Base-by-base conservation (phyloP, 2,797 vertebrate species). In the Nannoperca australis region DNA sequence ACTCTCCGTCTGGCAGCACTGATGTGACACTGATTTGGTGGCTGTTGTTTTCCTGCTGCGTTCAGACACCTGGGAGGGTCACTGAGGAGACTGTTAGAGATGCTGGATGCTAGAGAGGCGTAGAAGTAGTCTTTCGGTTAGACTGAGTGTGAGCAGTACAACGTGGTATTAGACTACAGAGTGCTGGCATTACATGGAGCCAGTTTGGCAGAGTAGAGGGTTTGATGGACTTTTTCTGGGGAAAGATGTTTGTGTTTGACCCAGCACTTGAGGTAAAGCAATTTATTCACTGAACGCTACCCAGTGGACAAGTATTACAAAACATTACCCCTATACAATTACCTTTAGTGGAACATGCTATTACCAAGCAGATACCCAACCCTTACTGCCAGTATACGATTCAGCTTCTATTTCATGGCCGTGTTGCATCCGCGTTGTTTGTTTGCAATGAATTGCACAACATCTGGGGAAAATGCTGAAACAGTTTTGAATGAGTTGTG, bases 391-490 rank as follows among this genome's bases (percentile, higher is more conserved):
- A 68, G 65, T 80, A 56, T 51, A 63, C 54, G 61, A 4, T 17
- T 60, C 51, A 49, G 14, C 54, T 64, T 59, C 24, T 34, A 3
- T 63, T 56, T 44, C 17, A 59, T 59, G 40, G 54, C 30, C 68
- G 50, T 44, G 62, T 73, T 83, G 47, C 54, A 59, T 75, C 61
- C 22, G 18, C 32, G 36, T 47, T 44, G 27, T 70, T 70, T 69
- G 17, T 79, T 78, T 85, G 50, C 42, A 79, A 65, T 54, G 3
- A 81, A 65, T 69, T 83, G 66, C 71, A 78, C 56, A 74, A 54
- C 86, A 67, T 32, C 18, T 40, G 15, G 20, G 14, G 13, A 24
- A 54, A 64, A 67, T 63, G 30, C 20, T 60, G 60, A 74, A 38
- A 68, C 22, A 0, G 30, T 61, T 64, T 73, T 64, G 17, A 54